phyloP scores from a whole-genome alignment of 1,140 invertebrate genomes.

The Bombyx mori region DNA sequence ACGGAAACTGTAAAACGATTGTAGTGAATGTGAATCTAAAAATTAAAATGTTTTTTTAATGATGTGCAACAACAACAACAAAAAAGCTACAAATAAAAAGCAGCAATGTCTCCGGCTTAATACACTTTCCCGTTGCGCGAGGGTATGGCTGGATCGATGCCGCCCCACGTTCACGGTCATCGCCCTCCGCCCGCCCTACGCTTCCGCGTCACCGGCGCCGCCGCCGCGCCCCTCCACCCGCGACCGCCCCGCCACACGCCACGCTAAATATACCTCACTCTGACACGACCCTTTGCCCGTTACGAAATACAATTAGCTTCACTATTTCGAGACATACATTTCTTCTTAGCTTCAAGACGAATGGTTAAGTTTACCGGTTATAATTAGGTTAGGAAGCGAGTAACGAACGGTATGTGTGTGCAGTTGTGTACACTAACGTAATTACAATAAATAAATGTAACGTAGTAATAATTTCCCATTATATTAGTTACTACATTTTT shows the following conservation, averaged over 20 bases:
- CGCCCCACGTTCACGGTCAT: slow-evolving; percentile 69
- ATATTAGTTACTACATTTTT: too few species aligned
- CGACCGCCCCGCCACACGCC: slow-evolving; percentile 18
- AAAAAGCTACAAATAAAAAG: neutral
- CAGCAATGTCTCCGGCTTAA: slow-evolving; percentile 9
- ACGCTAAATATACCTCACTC: slow-evolving; percentile 50
- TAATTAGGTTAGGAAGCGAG: too few species aligned
- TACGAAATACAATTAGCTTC: slow-evolving; percentile 64
- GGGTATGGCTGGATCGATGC: slow-evolving; percentile 66
- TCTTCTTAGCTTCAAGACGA: too few species aligned
- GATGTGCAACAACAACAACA: too few species aligned
- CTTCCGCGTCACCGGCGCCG: slow-evolving; percentile 51
- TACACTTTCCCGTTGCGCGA: slow-evolving; percentile 65
- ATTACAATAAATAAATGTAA: too few species aligned
- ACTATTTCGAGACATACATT: slow-evolving; percentile 59
- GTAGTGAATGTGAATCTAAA: too few species aligned
- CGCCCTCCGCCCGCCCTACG: slow-evolving; percentile 68
- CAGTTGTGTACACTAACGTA: too few species aligned
- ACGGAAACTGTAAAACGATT: too few species aligned
- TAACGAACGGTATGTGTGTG: too few species aligned
- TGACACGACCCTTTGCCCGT: slow-evolving; percentile 53
- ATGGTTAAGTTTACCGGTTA: too few species aligned
- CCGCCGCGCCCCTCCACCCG: slow-evolving; percentile 17
- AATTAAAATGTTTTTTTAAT: too few species aligned
- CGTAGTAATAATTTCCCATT: too few species aligned